Percentiles rank a stretch among this genome's conserved stretches.
These are phyloP conservation scores for Cygnus buccinator DNA, from an alignment of 2,113 vertebrate species.

Conservation along the genomic window DNA sequence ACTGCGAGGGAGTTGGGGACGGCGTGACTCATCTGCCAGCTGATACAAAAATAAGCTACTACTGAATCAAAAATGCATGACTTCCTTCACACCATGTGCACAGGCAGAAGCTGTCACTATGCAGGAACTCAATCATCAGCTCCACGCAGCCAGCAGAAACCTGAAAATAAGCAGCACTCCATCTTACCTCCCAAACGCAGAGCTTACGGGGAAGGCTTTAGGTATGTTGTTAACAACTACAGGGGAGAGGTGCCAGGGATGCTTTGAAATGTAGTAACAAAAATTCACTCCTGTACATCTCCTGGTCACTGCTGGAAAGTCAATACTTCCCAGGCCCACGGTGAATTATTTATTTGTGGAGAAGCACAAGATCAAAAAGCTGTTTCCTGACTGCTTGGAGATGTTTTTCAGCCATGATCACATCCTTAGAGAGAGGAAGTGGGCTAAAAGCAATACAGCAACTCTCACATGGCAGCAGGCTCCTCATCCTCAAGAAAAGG, in stretches of 20 bases:
- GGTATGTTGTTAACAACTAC: fast-evolving
- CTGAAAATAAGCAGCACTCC: background rate
- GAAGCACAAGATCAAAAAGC: background rate
- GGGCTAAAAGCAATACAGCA: background rate
- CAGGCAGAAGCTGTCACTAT: conserved; percentile 50
- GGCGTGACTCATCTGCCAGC: conserved; percentile 46
- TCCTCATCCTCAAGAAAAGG: background rate
- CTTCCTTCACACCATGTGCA: background rate
- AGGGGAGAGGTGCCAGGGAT: background rate
- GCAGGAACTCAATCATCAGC: background rate
- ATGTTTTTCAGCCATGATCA: background rate
- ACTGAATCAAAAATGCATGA: conserved; percentile 11
- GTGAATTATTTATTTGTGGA: background rate
- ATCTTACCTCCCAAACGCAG: background rate
- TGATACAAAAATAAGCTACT: conserved; percentile 50
- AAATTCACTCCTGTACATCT: background rate
- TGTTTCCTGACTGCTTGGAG: background rate
- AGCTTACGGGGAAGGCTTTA: background rate
- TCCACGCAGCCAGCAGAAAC: background rate
- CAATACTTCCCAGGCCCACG: background rate
- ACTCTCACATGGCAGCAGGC: fast-evolving
- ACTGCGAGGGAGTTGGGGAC: background rate
- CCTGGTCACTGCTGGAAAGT: background rate
- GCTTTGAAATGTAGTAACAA: background rate
- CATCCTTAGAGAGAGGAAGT: background rate